Evolutionary conservation across 1,140 invertebrate species (phyloP).

Genomic region (Atta texana): DNA sequence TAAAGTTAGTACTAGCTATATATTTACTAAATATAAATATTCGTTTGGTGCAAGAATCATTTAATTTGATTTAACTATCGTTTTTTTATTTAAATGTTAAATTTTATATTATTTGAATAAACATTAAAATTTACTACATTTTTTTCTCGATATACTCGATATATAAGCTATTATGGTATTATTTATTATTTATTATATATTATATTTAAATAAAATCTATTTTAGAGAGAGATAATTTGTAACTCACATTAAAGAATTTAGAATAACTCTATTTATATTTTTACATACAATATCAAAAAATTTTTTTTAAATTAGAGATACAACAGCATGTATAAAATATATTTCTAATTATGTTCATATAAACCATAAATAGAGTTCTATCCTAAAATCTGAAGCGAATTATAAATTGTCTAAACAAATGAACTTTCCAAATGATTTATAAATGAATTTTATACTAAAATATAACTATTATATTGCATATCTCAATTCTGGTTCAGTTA

Average conservation of each 20-base stretch:
- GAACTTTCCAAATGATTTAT: neutral
- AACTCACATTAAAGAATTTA: neutral
- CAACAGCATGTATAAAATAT: neutral
- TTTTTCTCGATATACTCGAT: neutral
- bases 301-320: neutral
- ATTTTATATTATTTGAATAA: no score
- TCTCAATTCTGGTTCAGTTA: conserved; percentile 27
- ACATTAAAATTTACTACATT: neutral
- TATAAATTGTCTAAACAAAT: neutral
- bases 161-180: neutral
- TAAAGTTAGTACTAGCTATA: no score
- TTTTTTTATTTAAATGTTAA: no score
- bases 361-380: neutral
- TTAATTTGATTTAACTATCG: no score
- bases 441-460: neutral
- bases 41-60: no score
- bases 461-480: neutral
- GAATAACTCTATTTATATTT: neutral
- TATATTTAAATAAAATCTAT: neutral
- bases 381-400: neutral
- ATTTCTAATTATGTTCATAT: neutral
- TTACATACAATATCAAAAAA: neutral
- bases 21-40: no score
- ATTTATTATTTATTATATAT: no score
- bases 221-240: neutral